Base-by-base conservation (phyloP, 2,113 vertebrate species). In the Naja naja region DNA sequence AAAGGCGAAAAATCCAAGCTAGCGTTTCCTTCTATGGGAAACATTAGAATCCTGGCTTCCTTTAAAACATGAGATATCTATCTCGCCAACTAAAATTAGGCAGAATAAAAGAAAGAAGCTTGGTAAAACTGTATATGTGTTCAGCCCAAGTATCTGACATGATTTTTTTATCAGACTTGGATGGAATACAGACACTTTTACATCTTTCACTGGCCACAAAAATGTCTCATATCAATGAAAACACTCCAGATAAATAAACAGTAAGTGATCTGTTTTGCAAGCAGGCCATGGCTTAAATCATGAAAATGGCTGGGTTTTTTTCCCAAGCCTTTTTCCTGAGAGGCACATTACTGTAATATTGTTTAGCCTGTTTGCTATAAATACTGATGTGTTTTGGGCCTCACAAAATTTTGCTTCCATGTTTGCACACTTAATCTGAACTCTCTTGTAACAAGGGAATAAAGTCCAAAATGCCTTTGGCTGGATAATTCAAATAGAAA, bases 401-500 rank as follows among this genome's bases (percentile, higher is more conserved):
- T 34, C 39, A 64, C n/a, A 14, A 94, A 91, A 49, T 25, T 89
- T 60, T 89, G 88, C 22, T 6, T 30, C 14, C 6, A n/a, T 69
- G 1, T 3, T 52, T 47, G 9, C 53, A 34, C 14, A 30, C 45
- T 95, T 95, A 92, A 52, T 90, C 88, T 53, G 30, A 94, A 94
- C 64, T 5, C 86, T 49, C 92, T 90, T 90, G 27, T 0, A 11
- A 92, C 5, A 5, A 91, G 92, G n/a, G 89, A 34, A 89, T 86
- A 95, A 96, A 39, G 95, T 91, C 58, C 60, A n/a, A n/a, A 92
- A 91, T 56, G 16, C 55, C 56, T 94, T 95, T 94, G 95, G 91
- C 96, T 96, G 58, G 56, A 90, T 89, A n/a, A 27, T 34, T 96
- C 87, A 94, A 93, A 94, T 81, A 94, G n/a, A 95, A 95, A 89